These are phyloP conservation scores for Camponotus vicinus DNA, from an alignment of 1,140 invertebrate species.

Conservation along the genomic window DNA sequence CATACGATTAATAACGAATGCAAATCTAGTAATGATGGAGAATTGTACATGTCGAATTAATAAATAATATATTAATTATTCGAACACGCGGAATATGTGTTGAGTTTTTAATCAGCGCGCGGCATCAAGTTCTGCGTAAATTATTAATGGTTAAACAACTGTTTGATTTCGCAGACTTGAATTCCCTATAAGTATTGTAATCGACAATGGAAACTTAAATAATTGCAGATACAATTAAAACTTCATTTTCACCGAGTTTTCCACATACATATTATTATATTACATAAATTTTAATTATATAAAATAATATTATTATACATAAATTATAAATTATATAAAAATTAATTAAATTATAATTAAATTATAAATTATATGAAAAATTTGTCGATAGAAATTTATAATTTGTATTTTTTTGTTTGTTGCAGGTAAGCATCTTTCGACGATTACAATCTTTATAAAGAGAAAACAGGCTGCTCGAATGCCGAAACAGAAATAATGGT, in stretches of 20 bases:
- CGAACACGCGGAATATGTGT: not conserved
- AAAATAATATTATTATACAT: not conserved
- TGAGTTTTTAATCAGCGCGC: not conserved
- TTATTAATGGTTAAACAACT: not conserved
- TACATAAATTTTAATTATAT: not conserved
- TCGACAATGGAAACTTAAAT: not conserved
- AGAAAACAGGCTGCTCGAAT: not conserved
- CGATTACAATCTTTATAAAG: not conserved
- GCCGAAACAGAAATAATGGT: not conserved
- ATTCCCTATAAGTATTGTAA: not conserved
- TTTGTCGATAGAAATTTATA: constrained; percentile 4
- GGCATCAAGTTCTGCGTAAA: not conserved
- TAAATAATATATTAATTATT: constrained; percentile 6
- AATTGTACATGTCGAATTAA: not conserved
- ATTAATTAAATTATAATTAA: not conserved
- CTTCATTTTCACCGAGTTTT: not conserved
- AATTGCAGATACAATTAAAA: not conserved
- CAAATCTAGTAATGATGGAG: not conserved
- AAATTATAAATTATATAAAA: not conserved
- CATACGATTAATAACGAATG: not conserved
- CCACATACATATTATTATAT: not conserved
- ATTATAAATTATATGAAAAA: not conserved
- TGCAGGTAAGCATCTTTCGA: constrained; percentile 68
- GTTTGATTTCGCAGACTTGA: not conserved
- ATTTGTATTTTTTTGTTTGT: constrained; percentile 62